Percentiles rank a stretch among this genome's conserved stretches.
Evolutionary conservation across 2,113 vertebrate genomes (phyloP).

Genomic region (Pseudorhombus dupliciocellatus): DNA sequence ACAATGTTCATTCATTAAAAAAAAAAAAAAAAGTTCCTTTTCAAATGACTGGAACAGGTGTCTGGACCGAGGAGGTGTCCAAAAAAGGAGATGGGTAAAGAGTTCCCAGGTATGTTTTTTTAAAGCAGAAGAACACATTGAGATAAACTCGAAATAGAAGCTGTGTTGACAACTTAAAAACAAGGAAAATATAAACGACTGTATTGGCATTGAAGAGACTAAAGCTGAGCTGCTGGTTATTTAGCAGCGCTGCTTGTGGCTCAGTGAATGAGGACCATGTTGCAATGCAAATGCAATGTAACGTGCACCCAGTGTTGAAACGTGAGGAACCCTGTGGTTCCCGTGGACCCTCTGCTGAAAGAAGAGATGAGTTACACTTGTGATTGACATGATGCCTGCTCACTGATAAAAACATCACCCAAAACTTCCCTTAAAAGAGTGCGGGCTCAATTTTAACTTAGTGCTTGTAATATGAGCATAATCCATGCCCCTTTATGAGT

Average conservation of each 20-base stretch:
- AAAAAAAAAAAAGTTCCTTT: not conserved
- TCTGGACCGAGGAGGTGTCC: slow-evolving; percentile 11
- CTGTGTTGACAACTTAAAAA: slow-evolving; percentile 9
- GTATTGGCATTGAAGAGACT: not conserved
- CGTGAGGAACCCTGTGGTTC: slow-evolving; percentile 30
- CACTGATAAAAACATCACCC: slow-evolving; percentile 59
- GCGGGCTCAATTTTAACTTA: slow-evolving; percentile 70
- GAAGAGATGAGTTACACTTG: slow-evolving; percentile 51
- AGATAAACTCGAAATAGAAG: slow-evolving; percentile 7
- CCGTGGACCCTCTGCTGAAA: slow-evolving; percentile 59
- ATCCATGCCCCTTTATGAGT: slow-evolving; percentile 32
- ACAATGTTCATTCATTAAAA: slow-evolving; percentile 33
- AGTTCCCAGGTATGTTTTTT: not conserved
- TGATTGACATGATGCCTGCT: slow-evolving; percentile 64
- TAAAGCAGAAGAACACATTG: not conserved
- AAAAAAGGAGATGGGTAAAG: slow-evolving; percentile 13
- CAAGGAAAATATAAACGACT: not conserved
- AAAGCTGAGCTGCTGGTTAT: slow-evolving; percentile 7
- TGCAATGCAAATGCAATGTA: slow-evolving; percentile 41
- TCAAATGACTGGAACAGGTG: slow-evolving; percentile 15
- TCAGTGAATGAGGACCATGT: slow-evolving; percentile 29
- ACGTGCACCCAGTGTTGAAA: slow-evolving; percentile 31
- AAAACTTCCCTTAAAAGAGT: slow-evolving; percentile 48
- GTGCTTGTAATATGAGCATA: slow-evolving; percentile 65
- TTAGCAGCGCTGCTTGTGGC: not conserved